Conservation (phyloP, 2,113 vertebrate species). For the Mus musculus region DNA sequence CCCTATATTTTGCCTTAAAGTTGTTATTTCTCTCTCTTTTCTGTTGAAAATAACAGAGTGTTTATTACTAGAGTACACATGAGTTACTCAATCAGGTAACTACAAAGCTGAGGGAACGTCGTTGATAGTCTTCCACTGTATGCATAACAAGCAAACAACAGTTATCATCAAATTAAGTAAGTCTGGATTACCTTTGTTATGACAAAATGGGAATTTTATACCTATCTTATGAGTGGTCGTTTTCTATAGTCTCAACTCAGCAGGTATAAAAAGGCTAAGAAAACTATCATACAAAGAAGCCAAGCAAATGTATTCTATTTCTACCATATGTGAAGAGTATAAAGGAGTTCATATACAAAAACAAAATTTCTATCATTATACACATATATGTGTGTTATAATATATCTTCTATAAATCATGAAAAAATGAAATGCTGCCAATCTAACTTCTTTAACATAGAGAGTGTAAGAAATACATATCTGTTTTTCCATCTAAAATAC, state of each 20-base stretch:
- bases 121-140: background rate
- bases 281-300: background rate
- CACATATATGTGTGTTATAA: background rate
- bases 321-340: background rate
- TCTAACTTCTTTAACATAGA: background rate
- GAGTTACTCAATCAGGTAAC: background rate
- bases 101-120: background rate
- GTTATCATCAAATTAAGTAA: conserved; percentile 6
- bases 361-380: background rate
- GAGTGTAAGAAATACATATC: background rate
- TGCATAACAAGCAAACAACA: background rate
- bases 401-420: background rate
- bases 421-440: background rate
- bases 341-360: background rate
- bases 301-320: background rate
- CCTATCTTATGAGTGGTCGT: background rate
- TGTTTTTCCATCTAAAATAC: background rate
- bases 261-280: conserved; percentile 12
- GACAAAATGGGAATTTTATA: background rate
- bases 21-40: background rate
- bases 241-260: conserved; percentile 10
- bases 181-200: conserved; percentile 17
- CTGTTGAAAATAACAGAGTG: background rate
- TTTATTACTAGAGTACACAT: background rate
- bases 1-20: accelerated